phyloP scores from a whole-genome alignment of 2,888 invertebrate genomes.

The Trisateles emortualis region DNA sequence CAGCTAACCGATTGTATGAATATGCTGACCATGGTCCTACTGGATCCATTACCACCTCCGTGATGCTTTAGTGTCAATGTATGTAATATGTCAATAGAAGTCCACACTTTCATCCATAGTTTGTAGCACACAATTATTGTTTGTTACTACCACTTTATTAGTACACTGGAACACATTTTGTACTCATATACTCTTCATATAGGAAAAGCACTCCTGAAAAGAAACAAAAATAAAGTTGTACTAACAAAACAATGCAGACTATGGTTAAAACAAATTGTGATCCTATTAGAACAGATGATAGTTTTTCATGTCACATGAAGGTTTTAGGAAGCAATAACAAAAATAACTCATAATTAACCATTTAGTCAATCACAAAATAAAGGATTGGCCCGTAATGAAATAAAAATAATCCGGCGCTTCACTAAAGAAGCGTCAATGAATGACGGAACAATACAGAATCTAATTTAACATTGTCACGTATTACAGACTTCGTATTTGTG shows the following conservation, averaged over 20 bases:
- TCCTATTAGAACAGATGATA: slow-evolving; percentile 37
- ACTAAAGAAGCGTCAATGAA: slow-evolving; percentile 79
- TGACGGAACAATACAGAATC: slow-evolving; percentile 72
- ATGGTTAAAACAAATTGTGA: slow-evolving; percentile 25
- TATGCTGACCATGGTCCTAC: slow-evolving; percentile 95
- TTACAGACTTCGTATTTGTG: slow-evolving; percentile 43
- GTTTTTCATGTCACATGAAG: not conserved
- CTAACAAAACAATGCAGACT: slow-evolving; percentile 49
- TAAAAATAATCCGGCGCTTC: slow-evolving; percentile 79
- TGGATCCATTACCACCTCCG: slow-evolving; percentile 93
- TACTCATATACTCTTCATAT: slow-evolving; percentile 63
- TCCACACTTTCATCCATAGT: slow-evolving; percentile 86
- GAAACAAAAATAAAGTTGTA: slow-evolving; percentile 62
- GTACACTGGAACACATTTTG: slow-evolving; percentile 72
- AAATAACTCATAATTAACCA: not conserved
- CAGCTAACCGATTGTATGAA: slow-evolving; percentile 93
- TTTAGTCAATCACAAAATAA: slow-evolving; percentile 20
- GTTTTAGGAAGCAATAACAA: not conserved
- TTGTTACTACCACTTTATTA: slow-evolving; percentile 70
- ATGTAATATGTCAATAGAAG: slow-evolving; percentile 81
- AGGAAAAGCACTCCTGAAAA: slow-evolving; percentile 77
- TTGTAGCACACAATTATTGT: slow-evolving; percentile 72
- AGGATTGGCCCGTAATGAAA: slow-evolving; percentile 29
- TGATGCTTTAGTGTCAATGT: slow-evolving; percentile 77
- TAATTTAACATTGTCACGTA: slow-evolving; percentile 52